Evolutionary conservation across 2,113 vertebrate species (phyloP).

Genomic region (Neotragus moschatus): DNA sequence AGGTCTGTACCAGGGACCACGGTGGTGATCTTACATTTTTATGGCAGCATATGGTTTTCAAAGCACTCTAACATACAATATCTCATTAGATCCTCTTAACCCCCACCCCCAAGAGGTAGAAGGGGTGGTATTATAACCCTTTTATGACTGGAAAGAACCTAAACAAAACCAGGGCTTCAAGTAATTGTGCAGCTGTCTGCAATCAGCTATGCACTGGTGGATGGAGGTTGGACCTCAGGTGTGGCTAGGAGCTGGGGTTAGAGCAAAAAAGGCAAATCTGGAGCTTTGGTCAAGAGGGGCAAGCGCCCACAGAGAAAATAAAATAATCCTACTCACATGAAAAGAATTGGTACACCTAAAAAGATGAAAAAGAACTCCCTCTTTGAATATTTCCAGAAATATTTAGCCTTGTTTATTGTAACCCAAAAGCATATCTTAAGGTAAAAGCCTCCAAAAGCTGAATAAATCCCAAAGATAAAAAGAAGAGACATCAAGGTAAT

Average conservation of each 20-base stretch:
- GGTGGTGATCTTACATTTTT: neutral
- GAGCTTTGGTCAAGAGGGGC: neutral
- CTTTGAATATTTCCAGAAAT: constrained; percentile 39
- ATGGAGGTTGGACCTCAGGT: neutral
- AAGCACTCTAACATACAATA: neutral
- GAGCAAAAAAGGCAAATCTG: neutral
- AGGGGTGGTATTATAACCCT: neutral
- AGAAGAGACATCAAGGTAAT: constrained; percentile 49
- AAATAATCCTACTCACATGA: neutral
- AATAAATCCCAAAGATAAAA: constrained; percentile 59
- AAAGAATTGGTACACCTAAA: neutral
- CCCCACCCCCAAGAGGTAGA: neutral
- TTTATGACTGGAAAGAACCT: neutral
- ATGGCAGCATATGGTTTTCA: constrained; percentile 10
- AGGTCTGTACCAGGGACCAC: neutral
- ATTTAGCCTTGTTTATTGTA: constrained; percentile 55
- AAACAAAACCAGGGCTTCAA: neutral
- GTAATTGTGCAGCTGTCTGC: neutral
- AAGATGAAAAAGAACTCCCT: constrained; percentile 43
- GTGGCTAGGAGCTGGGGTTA: neutral
- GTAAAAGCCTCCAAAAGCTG: constrained; percentile 36
- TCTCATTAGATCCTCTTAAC: neutral
- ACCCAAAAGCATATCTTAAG: constrained; percentile 57
- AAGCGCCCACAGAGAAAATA: neutral
- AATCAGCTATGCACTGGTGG: neutral